phyloP scores from a whole-genome alignment of 2,888 invertebrate genomes.

The Dasysyrphus albostriatus region DNA sequence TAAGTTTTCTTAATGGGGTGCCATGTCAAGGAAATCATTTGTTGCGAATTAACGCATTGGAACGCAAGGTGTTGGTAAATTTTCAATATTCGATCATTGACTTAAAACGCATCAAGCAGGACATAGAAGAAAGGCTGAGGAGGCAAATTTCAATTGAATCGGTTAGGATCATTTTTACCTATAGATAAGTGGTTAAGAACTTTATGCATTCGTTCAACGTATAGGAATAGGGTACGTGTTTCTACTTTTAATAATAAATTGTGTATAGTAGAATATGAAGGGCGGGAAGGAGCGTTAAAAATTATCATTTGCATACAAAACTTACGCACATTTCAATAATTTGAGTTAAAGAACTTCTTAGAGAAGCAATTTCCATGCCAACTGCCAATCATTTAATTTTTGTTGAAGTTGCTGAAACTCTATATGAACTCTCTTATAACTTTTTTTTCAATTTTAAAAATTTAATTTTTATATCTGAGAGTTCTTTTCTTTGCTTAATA shows the following conservation, averaged over 20 bases:
- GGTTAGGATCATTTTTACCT: slow-evolving; percentile 18
- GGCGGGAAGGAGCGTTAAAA: neutral
- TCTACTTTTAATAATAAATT: slow-evolving; percentile 5
- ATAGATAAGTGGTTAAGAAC: neutral
- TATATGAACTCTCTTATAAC: neutral
- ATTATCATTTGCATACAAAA: neutral
- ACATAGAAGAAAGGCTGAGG: neutral
- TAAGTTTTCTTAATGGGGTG: slow-evolving; percentile 40
- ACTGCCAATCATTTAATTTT: slow-evolving; percentile 12
- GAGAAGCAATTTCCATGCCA: slow-evolving; percentile 18
- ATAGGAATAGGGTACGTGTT: slow-evolving; percentile 4
- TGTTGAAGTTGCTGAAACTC: neutral
- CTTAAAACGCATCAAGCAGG: slow-evolving; percentile 22
- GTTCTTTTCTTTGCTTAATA: neutral
- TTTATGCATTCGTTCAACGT: slow-evolving; percentile 10
- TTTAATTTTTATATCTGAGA: neutral
- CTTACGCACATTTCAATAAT: neutral
- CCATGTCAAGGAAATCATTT: slow-evolving; percentile 44
- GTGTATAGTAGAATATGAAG: neutral
- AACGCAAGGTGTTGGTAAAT: slow-evolving; percentile 55
- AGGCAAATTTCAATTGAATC: slow-evolving; percentile 8
- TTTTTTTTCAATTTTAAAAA: neutral
- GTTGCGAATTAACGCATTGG: slow-evolving; percentile 47
- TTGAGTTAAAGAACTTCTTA: neutral
- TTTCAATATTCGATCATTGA: slow-evolving; percentile 49